Evolutionary conservation across 2,797 vertebrate genomes (phyloP), one percentile per base, ranked within the genome.

Genomic region (Parauchenoglanis punctatus): DNA sequence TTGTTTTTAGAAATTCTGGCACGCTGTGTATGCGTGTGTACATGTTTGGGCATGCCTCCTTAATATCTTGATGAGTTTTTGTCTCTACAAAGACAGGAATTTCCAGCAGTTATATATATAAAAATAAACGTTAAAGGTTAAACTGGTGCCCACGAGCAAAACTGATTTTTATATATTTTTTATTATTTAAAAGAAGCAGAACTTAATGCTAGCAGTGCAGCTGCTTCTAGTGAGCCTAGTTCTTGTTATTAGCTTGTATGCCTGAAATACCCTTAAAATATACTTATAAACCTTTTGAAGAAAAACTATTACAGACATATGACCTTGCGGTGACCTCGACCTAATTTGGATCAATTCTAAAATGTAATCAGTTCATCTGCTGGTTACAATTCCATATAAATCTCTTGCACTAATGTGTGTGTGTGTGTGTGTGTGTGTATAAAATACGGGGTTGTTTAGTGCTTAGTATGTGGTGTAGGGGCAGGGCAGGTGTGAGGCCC

Each of bases 401-500:
- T 77, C 28, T 3, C 46, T 2, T 77, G 46, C 11, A 2, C 23
- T 25, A 49, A 4, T 40, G 40, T 59, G 56, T 59, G 17, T 59
- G 18, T 59, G 56, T 20, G 61, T 67, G 59, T 58, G 63, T 85
- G 77, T 65, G n/a, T 63, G 56, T 78, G 35, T 88, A 46, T 78
- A 54, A 68, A 83, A 80, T 73, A 72, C 82, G 63, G 35, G 35
- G 59, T 70, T 54, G 72, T 73, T 82, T 40, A 70, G 67, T 56
- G 52, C 12, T 28, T 82, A 46, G 2, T 49, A 17, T 76, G 59
- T 52, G 46, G 44, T 85, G 76, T 85, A 81, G 67, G n/a, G 2
- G 75, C 20, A 49, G 73, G 86, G 76, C 89, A 91, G 90, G 89
- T 89, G 89, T 88, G 86, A 86, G 25, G 67, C 88, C 84, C 63